Evolutionary conservation across 92 coral and sea anemone species (phyloP).

Genomic region (Anthopleura xanthogrammica): DNA sequence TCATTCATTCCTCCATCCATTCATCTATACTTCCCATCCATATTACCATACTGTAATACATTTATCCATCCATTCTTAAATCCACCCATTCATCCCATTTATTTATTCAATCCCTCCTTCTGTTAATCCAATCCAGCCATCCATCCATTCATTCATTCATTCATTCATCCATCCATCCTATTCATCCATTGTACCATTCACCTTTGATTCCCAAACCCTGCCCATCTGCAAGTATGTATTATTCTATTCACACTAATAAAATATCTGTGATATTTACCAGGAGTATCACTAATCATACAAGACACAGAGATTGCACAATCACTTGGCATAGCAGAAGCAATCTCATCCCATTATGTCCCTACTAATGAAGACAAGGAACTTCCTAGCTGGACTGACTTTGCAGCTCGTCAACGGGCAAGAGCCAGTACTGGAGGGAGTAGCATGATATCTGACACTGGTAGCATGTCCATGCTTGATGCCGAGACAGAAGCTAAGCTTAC

Average conservation of each 20-base stretch:
- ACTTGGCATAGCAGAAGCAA: constrained; percentile 49
- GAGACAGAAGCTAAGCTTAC: constrained; percentile 50
- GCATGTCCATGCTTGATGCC: constrained; percentile 30
- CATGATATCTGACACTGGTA: constrained; percentile 56
- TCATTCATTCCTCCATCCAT: background rate
- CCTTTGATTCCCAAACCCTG: background rate
- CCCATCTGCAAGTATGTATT: background rate
- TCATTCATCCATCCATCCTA: too few species aligned
- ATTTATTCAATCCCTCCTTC: too few species aligned
- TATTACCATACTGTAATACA: background rate
- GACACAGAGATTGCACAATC: constrained; percentile 83
- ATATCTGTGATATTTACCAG: constrained; percentile 30
- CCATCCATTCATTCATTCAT: background rate
- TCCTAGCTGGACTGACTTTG: constrained; percentile 34
- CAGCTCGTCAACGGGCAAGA: constrained; percentile 44
- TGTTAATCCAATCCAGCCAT: background rate
- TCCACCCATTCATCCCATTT: too few species aligned
- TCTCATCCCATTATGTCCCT: constrained; percentile 23
- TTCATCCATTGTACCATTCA: background rate
- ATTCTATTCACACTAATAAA: background rate
- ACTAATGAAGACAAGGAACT: constrained; percentile 9
- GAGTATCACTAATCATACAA: constrained; percentile 77
- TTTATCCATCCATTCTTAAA: too few species aligned
- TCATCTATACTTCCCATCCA: background rate
- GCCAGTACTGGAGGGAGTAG: constrained; percentile 77